Conservation (phyloP, 2,888 invertebrate genomes). For the Thymelicus sylvestris region DNA sequence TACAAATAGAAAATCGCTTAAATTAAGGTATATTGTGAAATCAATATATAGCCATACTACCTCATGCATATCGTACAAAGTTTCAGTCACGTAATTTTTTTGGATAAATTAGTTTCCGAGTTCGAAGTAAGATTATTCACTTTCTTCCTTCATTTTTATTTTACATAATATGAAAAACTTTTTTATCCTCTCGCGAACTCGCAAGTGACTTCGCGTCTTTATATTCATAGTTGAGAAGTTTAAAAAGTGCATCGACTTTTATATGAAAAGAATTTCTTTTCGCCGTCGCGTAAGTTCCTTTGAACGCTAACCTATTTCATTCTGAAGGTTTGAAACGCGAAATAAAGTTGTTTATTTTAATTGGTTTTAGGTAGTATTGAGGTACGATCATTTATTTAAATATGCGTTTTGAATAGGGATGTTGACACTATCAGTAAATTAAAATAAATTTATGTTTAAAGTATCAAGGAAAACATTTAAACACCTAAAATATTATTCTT, state of each 20-base stretch:
- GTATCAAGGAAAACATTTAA: too few relatives aligned
- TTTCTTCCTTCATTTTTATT: background rate
- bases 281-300: conserved; percentile 13
- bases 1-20: too few relatives aligned
- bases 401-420: too few relatives aligned
- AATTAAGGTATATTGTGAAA: too few relatives aligned
- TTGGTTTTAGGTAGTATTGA: background rate
- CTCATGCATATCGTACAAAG: background rate
- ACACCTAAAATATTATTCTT: too few relatives aligned
- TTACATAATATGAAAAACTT: background rate
- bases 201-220: background rate
- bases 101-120: background rate
- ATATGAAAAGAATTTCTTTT: background rate
- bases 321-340: background rate
- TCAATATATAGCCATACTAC: too few relatives aligned
- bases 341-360: background rate
- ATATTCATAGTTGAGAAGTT: conserved; percentile 12
- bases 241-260: conserved; percentile 10
- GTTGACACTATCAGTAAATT: too few relatives aligned
- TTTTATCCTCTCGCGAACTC: background rate
- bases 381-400: too few relatives aligned
- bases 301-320: conserved; percentile 1
- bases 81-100: background rate
- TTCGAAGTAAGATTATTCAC: conserved; percentile 5
- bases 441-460: too few relatives aligned